phyloP scores from a whole-genome alignment of 1,140 invertebrate genomes.

The Harpegnathos saltator region DNA sequence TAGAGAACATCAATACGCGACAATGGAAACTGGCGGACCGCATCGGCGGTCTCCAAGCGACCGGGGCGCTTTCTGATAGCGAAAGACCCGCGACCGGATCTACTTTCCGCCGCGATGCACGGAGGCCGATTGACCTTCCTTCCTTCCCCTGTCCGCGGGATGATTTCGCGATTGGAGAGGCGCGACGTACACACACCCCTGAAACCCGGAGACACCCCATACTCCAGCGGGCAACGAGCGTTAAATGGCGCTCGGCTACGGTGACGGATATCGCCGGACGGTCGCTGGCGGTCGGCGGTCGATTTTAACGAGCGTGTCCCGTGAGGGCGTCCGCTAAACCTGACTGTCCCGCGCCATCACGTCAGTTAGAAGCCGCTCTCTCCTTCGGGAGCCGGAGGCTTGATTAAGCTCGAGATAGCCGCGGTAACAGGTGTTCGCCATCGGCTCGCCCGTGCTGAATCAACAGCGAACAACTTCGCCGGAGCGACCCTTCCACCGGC shows the following conservation, averaged over 20 bases:
- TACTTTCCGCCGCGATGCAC: too few species aligned
- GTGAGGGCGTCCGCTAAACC: conserved; percentile 41
- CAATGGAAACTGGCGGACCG: too few species aligned
- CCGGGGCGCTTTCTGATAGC: too few species aligned
- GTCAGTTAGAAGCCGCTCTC: conserved; percentile 41
- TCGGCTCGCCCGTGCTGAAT: conserved; percentile 53
- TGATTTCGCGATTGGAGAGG: background rate
- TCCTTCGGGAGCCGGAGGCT: conserved; percentile 58
- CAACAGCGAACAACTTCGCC: conserved; percentile 62
- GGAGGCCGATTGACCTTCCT: too few species aligned
- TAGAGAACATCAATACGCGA: too few species aligned
- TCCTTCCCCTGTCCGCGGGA: too few species aligned
- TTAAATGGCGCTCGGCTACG: conserved; percentile 23
- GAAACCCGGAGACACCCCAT: background rate
- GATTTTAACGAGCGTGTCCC: conserved; percentile 48
- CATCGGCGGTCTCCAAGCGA: too few species aligned
- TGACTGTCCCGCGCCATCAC: conserved; percentile 44
- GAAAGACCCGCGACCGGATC: too few species aligned
- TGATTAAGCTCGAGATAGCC: conserved; percentile 76
- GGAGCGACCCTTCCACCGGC: conserved; percentile 7
- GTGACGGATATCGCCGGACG: conserved; percentile 6
- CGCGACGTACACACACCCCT: too few species aligned
- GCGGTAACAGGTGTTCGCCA: conserved; percentile 76
- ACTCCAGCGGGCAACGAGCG: background rate
- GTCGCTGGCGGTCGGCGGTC: background rate